These are phyloP conservation scores for Pollimyrus isidori DNA, from an alignment of 2,113 vertebrate genomes.

Conservation along the genomic window DNA sequence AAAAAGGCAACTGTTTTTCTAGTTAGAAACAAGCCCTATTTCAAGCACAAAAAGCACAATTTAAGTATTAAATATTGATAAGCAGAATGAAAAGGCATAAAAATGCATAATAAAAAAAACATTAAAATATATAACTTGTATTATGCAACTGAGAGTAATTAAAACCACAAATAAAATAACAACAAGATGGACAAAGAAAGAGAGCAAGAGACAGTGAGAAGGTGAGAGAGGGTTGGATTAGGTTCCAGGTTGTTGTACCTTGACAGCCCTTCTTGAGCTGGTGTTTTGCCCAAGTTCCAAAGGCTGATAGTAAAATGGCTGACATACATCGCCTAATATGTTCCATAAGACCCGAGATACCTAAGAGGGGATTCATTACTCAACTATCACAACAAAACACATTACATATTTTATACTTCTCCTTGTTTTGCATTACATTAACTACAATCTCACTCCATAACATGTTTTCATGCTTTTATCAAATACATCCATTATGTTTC, in stretches of 20 bases:
- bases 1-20: not conserved
- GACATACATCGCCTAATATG: slow-evolving; percentile 69
- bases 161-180: not conserved
- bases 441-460: not conserved
- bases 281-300: slow-evolving; percentile 30
- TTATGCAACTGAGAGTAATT: not conserved
- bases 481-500: not conserved
- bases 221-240: not conserved
- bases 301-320: slow-evolving; percentile 54
- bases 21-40: not conserved
- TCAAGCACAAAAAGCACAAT: not conserved
- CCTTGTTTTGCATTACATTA: not conserved
- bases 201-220: not conserved
- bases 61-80: not conserved
- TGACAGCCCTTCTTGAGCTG: slow-evolving; percentile 42
- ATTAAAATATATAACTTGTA: not conserved
- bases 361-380: slow-evolving; percentile 27
- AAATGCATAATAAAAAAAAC: not conserved
- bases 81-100: not conserved
- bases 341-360: slow-evolving; percentile 65
- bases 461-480: not conserved
- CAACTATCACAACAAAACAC: not conserved
- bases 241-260: slow-evolving; percentile 40
- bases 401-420: not conserved
- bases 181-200: not conserved